These are phyloP conservation scores for Trichogramma pretiosum DNA, from an alignment of 1,140 invertebrate genomes.

Conservation along the genomic window DNA sequence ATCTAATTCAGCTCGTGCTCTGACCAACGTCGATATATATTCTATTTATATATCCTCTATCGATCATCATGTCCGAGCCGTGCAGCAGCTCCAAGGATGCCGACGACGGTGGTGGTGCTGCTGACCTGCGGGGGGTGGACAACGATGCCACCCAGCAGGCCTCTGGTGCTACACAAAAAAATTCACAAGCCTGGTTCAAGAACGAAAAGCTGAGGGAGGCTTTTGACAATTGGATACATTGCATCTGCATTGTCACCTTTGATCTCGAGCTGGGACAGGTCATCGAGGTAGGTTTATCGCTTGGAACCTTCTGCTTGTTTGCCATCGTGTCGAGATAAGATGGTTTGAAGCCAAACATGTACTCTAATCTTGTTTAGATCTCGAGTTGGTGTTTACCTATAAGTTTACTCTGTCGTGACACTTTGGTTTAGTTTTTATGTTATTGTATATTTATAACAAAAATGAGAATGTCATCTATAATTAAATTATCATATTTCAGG, in stretches of 20 bases:
- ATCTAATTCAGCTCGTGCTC: no score
- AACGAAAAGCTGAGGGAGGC: constrained; percentile 44
- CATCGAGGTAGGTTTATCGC: constrained; percentile 63
- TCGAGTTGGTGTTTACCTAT: no score
- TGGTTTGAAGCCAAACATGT: no score
- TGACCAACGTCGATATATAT: no score
- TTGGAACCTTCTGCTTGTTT: not conserved
- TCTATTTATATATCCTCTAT: no score
- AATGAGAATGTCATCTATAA: not conserved
- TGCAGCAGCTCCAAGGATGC: constrained; percentile 4
- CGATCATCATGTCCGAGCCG: constrained; percentile 14
- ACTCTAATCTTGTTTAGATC: no score
- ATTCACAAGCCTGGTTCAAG: constrained; percentile 18
- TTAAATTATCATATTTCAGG: constrained; percentile 45
- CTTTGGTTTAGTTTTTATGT: not conserved
- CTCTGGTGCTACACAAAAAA: no score
- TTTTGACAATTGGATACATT: constrained; percentile 92
- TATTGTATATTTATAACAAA: no score
- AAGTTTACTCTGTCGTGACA: no score
- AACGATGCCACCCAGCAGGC: no score
- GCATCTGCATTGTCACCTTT: constrained; percentile 95
- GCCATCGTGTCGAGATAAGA: no score
- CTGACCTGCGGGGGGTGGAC: no score
- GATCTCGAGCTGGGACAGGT: constrained; percentile 96
- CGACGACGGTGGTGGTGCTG: not conserved